phyloP scores from a whole-genome alignment of 2,888 invertebrate species.

The Eustalomyia histrio region DNA sequence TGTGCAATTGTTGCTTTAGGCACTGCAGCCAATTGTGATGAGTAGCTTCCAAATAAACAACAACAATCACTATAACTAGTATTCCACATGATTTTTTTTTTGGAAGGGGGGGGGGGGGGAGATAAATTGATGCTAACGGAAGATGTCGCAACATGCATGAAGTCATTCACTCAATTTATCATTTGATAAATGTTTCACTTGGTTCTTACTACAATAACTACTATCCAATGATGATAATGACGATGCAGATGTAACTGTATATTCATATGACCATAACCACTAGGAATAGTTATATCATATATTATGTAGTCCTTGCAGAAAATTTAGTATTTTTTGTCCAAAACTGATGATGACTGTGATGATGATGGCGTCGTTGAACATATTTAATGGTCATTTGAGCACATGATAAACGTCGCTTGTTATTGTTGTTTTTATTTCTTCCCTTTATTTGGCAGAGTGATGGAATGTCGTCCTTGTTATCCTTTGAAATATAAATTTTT shows the following conservation, averaged over 20 bases:
- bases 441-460: slow-evolving; percentile 53
- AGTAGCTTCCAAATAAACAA: slow-evolving; percentile 55
- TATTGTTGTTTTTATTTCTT: slow-evolving; percentile 65
- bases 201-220: slow-evolving; percentile 40
- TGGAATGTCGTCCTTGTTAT: slow-evolving; percentile 66
- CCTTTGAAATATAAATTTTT: slow-evolving; percentile 22
- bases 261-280: slow-evolving; percentile 40
- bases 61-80: slow-evolving; percentile 38
- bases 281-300: slow-evolving; percentile 1
- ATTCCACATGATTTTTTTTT: slow-evolving; percentile 7
- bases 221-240: slow-evolving; percentile 46
- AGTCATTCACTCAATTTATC: slow-evolving; percentile 79
- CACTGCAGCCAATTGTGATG: slow-evolving; percentile 71
- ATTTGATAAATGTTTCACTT: slow-evolving; percentile 77
- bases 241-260: slow-evolving; percentile 58
- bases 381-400: slow-evolving; percentile 80
- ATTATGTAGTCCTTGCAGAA: slow-evolving; percentile 42
- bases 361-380: slow-evolving; percentile 72
- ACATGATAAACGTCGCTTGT: slow-evolving; percentile 78
- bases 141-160: slow-evolving; percentile 76
- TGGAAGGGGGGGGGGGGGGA: no score
- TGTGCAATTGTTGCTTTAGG: slow-evolving; percentile 67
- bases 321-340: slow-evolving; percentile 50
- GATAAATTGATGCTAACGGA: slow-evolving; percentile 67
- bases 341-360: slow-evolving; percentile 62